Base-by-base conservation (phyloP, 2,797 vertebrate species). In the Etheostoma nigrum region DNA sequence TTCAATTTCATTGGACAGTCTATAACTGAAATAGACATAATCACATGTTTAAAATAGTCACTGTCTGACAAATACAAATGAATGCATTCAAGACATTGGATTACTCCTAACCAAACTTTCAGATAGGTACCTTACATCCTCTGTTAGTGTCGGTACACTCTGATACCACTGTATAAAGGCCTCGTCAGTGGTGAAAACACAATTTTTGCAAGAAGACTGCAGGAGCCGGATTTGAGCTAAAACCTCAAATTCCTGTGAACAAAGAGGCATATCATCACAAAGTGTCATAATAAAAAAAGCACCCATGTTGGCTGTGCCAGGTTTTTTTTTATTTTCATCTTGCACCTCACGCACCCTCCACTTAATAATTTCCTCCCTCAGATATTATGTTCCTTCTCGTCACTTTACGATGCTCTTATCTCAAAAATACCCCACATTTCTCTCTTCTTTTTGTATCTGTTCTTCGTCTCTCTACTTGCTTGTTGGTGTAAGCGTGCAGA, bases 181-280 rank as follows among this genome's bases (percentile, higher is more conserved):
- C 19, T 92, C 90, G 18, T 97, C 95, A 0, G 84, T 44, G 6
- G 53, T 68, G 81, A 98, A 95, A 8, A 94, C 86, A 74, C 97
- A 96, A 86, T 96, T 95, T 60, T 96, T 96, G 88, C 97, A 98
- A 19, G 96, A 96, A 0, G 95, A 95, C 91, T 98, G 97, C 57
- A 98, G 95, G 67, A 96, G 94, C 2, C 93, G 95, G 84, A 98
- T 96, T 85, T 97, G 97, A 71, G 96, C 96, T 36, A 98, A 94
- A 78, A 97, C 95, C 92, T 97, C 96, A 88, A 98, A 98, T 85
- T 98, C 97, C 97, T 98, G 91, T 74, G 23, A 85, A 86, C 73
- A 77, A 45, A 86, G 57, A 82, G 49, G 1, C 9, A 0, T 0
- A 68, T 64, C 61, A 69, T 49, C 61, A 66, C 65, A 45, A 30